These are phyloP conservation scores for Diarsia rubi DNA, from an alignment of 2,888 invertebrate species.

Conservation along the genomic window DNA sequence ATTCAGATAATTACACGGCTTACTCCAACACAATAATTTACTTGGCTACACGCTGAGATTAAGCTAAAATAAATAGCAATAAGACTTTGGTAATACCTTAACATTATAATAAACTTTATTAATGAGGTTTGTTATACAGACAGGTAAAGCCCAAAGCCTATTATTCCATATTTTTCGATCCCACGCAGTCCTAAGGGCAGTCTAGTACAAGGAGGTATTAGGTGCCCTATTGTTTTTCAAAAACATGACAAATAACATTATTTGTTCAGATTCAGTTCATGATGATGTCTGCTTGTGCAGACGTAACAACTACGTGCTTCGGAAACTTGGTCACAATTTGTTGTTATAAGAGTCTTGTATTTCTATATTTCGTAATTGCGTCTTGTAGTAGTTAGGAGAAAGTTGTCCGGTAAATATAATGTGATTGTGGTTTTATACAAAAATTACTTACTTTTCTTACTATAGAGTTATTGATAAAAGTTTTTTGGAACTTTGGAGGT, in stretches of 20 bases:
- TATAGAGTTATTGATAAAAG: not conserved
- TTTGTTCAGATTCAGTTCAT: conserved; percentile 29
- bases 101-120: conserved; percentile 45
- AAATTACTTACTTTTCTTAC: not conserved
- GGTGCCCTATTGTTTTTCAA: conserved; percentile 1
- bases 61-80: conserved; percentile 38
- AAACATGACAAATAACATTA: conserved; percentile 33
- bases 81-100: conserved; percentile 29
- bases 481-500: not conserved
- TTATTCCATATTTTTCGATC: conserved; percentile 10
- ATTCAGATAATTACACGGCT: conserved; percentile 23
- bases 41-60: conserved; percentile 40
- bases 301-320: conserved; percentile 41
- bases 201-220: not conserved
- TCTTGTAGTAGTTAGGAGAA: not conserved
- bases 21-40: conserved; percentile 40
- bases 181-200: conserved; percentile 1
- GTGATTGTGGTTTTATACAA: not conserved
- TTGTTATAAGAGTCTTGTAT: conserved; percentile 29
- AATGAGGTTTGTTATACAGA: conserved; percentile 31
- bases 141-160: conserved; percentile 8
- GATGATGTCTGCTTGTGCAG: conserved; percentile 27
- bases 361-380: conserved; percentile 35
- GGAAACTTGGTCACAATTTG: conserved; percentile 31
- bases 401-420: conserved; percentile 2